Evolutionary conservation across 2,888 invertebrate genomes (phyloP).

Genomic region (Pycnomerus fuliginosus): DNA sequence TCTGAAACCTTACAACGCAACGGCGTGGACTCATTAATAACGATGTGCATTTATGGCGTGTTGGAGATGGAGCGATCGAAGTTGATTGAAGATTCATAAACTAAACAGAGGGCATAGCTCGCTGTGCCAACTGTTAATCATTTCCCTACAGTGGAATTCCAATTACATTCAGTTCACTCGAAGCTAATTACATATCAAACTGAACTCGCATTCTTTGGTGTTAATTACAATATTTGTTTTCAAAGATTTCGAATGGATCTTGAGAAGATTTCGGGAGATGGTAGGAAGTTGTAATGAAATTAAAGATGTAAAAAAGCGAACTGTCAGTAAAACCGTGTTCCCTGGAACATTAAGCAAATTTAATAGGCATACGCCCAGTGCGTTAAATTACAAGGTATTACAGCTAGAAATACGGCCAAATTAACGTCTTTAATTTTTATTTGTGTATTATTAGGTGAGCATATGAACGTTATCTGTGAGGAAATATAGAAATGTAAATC

Average conservation of each 20-base stretch:
- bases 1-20: too few species aligned
- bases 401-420: constrained; percentile 14
- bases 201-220: constrained; percentile 46
- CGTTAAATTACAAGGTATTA: constrained; percentile 26
- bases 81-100: constrained; percentile 17
- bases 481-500: constrained; percentile 34
- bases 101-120: constrained; percentile 22
- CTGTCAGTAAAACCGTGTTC: constrained; percentile 12
- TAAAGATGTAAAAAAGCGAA: constrained; percentile 3
- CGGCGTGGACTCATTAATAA: too few species aligned
- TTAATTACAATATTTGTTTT: constrained; percentile 49
- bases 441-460: constrained; percentile 19
- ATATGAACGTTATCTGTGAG: constrained; percentile 22
- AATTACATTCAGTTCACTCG: constrained; percentile 44
- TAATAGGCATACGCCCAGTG: constrained; percentile 18
- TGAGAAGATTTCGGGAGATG: constrained; percentile 14
- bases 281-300: background rate
- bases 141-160: constrained; percentile 41
- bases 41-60: too few species aligned
- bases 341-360: constrained; percentile 21
- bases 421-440: constrained; percentile 20
- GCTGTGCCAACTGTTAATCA: constrained; percentile 34
- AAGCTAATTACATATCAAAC: constrained; percentile 48
- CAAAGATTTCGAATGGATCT: constrained; percentile 36
- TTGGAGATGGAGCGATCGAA: too few species aligned